Evolutionary conservation across 1,140 invertebrate species (phyloP), one percentile per base, ranked within the genome.

Genomic region (Aphelinus atriplicis): DNA sequence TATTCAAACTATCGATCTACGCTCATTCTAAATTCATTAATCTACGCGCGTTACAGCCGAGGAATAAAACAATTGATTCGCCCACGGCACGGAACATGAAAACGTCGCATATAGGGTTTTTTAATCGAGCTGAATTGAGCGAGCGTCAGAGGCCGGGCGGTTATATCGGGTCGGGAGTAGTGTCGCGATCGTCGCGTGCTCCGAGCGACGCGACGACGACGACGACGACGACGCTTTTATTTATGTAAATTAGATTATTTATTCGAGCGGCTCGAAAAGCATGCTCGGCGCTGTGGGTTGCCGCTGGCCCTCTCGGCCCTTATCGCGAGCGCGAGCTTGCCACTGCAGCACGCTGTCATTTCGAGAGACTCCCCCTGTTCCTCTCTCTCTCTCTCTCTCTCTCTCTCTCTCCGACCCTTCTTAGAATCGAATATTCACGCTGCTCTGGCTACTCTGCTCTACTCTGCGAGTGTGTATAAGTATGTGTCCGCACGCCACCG

Each of bases 171-270:
- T 53, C 4, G 1, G 46, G 3, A 51, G 9, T 45, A 3, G 48
- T 10, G 65, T 53, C 48, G 48, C 7, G n/a, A 9, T 58, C 62
- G 56, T 67, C 63, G 71, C 56, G 56, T 58, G 55, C 56, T 55
- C 50, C 1, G 43, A 43, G 26, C 51, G 43, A 46, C 7, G 4
- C 62, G 48, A 43, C 50, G 5, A 7, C 58, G 7, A 58, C 56
- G 5, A 55, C 60, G 50, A 42, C 50, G 51, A 64, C 56, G 71
- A 62, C 47, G 53, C 62, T 75, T 66, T 75, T 75, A 75, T 71
- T 75, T 71, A 75, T 75, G 68, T 61, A 71, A 75, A 75, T 75
- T 64, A 71, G 62, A 75, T 75, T 75, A 66, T 75, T 71, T 71
- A 75, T 75, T 75, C 61, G 62, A 64, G 60, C 53, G 47, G 43